Evolutionary conservation across 2,113 vertebrate genomes (phyloP).

Genomic region (Anthoscopus minutus): DNA sequence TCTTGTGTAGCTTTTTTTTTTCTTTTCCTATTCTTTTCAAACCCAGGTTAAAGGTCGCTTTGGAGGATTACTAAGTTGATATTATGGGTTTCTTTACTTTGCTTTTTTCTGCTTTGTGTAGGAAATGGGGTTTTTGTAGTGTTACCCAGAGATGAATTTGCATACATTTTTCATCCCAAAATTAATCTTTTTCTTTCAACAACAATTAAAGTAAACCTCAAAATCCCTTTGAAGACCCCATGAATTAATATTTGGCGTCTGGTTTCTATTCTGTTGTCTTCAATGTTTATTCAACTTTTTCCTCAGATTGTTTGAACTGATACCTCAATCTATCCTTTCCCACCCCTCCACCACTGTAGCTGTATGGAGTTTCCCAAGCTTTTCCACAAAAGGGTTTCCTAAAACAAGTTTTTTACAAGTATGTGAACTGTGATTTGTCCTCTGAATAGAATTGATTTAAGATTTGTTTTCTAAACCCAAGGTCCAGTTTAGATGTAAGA

Average conservation of each 20-base stretch:
- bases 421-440: conserved; percentile 48
- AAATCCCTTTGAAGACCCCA: conserved; percentile 41
- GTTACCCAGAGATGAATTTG: conserved; percentile 24
- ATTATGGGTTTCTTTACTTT: neutral
- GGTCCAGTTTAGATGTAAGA: conserved; percentile 49
- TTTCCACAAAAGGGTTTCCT: conserved; percentile 20
- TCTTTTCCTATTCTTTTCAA: neutral
- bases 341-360: conserved; percentile 51
- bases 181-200: conserved; percentile 53
- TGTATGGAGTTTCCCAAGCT: conserved; percentile 45
- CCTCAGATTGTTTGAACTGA: conserved; percentile 56
- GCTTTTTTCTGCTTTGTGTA: neutral
- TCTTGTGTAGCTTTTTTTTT: neutral
- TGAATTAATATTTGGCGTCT: conserved; percentile 51
- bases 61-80: neutral
- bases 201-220: conserved; percentile 54
- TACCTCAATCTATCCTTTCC: conserved; percentile 50
- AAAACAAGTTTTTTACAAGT: conserved; percentile 24
- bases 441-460: conserved; percentile 33
- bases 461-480: conserved; percentile 46
- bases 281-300: conserved; percentile 60
- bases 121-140: neutral
- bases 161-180: conserved; percentile 42
- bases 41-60: neutral
- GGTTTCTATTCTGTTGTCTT: conserved; percentile 67